These are phyloP conservation scores for Eristalinus sepulchralis DNA, from an alignment of 2,888 invertebrate species.

Conservation along the genomic window DNA sequence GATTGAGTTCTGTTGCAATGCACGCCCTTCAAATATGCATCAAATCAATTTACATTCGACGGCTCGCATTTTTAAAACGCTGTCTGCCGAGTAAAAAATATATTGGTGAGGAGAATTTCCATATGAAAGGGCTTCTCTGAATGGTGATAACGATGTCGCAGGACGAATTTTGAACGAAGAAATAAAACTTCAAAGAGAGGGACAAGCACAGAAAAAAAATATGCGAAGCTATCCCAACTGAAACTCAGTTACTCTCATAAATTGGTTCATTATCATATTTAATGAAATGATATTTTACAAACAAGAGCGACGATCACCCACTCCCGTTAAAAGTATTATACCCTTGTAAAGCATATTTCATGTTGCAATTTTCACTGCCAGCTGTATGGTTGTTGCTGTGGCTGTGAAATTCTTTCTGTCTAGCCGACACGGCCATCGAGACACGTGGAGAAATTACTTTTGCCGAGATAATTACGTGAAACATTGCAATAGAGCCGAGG, in stretches of 20 bases:
- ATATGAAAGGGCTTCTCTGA: conserved; percentile 63
- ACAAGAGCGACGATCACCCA: conserved; percentile 34
- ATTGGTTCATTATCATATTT: conserved; percentile 71
- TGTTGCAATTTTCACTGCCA: conserved; percentile 48
- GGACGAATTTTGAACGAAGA: conserved; percentile 8
- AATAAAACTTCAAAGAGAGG: conserved; percentile 13
- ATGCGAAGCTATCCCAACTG: conserved; percentile 42
- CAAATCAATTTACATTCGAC: conserved; percentile 62
- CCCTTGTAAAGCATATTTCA: conserved; percentile 50
- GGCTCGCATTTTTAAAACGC: conserved; percentile 21
- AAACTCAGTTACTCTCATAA: conserved; percentile 57
- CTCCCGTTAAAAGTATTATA: neutral
- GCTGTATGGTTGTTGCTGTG: conserved; percentile 7
- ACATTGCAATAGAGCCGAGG: conserved; percentile 62
- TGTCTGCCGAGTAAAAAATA: conserved; percentile 14
- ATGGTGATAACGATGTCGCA: conserved; percentile 37
- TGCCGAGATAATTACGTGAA: conserved; percentile 58
- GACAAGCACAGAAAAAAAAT: conserved; percentile 10
- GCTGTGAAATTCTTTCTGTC: neutral
- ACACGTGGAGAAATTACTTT: conserved; percentile 49
- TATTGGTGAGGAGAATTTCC: conserved; percentile 50
- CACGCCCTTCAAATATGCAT: neutral
- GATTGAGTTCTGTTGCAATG: neutral
- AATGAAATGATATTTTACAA: conserved; percentile 70
- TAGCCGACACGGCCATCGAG: conserved; percentile 7